A percentile compares a stretch with the other conserved stretches of the same genome.
These are phyloP conservation scores for Phengaris arion DNA, from an alignment of 2,888 invertebrate species.

Conservation along the genomic window DNA sequence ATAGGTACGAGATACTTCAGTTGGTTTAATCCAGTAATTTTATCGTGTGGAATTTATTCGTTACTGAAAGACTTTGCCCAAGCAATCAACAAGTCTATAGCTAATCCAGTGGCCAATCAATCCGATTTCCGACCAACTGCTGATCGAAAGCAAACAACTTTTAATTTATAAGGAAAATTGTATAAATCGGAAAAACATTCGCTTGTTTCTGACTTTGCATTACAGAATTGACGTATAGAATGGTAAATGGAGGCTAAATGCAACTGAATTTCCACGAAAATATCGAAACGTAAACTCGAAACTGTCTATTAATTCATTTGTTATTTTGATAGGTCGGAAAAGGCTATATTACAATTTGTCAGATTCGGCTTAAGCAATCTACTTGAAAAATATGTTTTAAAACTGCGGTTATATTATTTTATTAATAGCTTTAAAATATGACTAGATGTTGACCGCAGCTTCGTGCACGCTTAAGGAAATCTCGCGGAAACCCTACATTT, in stretches of 20 bases:
- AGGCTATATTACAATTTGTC: neutral
- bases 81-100: conserved; percentile 15
- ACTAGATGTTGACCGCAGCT: too few species aligned
- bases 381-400: neutral
- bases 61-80: neutral
- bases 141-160: conserved; percentile 13
- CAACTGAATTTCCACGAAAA: neutral
- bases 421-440: too few species aligned
- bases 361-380: neutral
- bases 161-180: conserved; percentile 16
- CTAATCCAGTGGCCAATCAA: conserved; percentile 11
- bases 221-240: neutral
- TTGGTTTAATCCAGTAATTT: neutral
- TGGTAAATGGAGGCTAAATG: neutral
- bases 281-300: neutral
- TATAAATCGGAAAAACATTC: conserved; percentile 6
- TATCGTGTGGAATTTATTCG: neutral
- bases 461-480: too few species aligned
- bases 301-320: neutral
- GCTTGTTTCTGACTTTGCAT: neutral
- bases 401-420: neutral
- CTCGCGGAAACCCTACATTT: too few species aligned
- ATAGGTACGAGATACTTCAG: neutral
- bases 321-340: neutral
- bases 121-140: conserved; percentile 1